Evolutionary conservation across 2,113 vertebrate species (phyloP), one percentile per base, ranked within the genome.

Genomic region (Salvelinus fontinalis): DNA sequence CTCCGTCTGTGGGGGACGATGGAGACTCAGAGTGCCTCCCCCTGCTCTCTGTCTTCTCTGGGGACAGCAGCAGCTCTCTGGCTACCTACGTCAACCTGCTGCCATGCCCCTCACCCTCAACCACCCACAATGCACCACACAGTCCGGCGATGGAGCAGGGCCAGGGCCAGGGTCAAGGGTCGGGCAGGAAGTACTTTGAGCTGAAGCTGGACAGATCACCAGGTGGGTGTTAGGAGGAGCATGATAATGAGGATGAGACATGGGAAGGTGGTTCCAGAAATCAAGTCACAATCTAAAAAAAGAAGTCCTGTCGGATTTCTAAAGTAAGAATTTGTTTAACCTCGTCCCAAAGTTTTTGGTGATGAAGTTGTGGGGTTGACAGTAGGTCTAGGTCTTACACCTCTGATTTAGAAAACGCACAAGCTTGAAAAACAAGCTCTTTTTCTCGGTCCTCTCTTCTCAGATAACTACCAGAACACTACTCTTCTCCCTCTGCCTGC

Each of bases 1-100:
- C 93, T 1, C 87, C 93, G 0, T 95, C 95, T n/a, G 87, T 88
- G 70, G 84, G 89, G 1, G 95, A 95, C 86, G 5, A 18, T 54
- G 72, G 85, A 0, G 91, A 93, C 29, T 86, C 81, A 14, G 88
- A 92, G 67, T 83, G 84, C 60, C 77, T 81, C 51, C 89, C 81
- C 64, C 87, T 87, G 66, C 79, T 90, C 49, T 72, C 81, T 0
- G 81, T 91, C 64, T 80, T 80, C 2, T 87, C 89, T 5, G 83
- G 80, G 60, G 85, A 90, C 74, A 92, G 88, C 83, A 93, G 87
- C 81, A 85, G 87, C 20, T 93, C 93, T 18, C 90, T 93, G 74
- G 91, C 94, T n/a, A 92, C 92, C 54, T 92, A 26, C 1, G 78
- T 83, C 77, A 88, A 80, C 18, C 85, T 92, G 71, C 86, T 89